Percentiles rank a stretch among this genome's conserved stretches.
Evolutionary conservation across 1,140 invertebrate genomes (phyloP).

Genomic region (Bombus confusus): DNA sequence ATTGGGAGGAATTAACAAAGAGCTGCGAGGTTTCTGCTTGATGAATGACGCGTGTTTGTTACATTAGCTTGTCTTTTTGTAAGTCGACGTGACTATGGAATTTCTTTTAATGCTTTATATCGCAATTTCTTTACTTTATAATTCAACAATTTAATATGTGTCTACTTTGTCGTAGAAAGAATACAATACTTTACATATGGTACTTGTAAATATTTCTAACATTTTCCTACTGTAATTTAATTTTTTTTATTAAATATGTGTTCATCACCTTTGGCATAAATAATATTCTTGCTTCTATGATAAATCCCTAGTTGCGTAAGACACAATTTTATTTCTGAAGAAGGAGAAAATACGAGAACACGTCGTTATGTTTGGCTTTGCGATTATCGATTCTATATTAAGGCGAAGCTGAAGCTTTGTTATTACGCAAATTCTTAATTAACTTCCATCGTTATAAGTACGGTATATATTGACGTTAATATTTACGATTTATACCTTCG

Average conservation of each 20-base stretch:
- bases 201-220: no score
- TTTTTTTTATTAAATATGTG: no score
- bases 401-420: background rate
- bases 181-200: no score
- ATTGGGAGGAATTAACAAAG: background rate
- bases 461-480: no score
- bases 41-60: background rate
- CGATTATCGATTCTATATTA: background rate
- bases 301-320: background rate
- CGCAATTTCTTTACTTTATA: no score
- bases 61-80: background rate
- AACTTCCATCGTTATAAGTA: no score
- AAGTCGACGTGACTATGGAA: background rate
- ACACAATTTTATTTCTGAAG: background rate
- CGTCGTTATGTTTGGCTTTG: background rate
- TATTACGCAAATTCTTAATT: background rate
- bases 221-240: no score
- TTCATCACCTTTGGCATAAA: no score
- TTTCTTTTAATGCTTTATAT: background rate
- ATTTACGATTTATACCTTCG: no score
- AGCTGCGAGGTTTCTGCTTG: background rate
- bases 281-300: background rate
- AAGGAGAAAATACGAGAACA: background rate
- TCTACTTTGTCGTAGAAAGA: no score
- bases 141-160: no score